Base-by-base conservation (phyloP, 2,113 vertebrate genomes). In the Pitta sordida region DNA sequence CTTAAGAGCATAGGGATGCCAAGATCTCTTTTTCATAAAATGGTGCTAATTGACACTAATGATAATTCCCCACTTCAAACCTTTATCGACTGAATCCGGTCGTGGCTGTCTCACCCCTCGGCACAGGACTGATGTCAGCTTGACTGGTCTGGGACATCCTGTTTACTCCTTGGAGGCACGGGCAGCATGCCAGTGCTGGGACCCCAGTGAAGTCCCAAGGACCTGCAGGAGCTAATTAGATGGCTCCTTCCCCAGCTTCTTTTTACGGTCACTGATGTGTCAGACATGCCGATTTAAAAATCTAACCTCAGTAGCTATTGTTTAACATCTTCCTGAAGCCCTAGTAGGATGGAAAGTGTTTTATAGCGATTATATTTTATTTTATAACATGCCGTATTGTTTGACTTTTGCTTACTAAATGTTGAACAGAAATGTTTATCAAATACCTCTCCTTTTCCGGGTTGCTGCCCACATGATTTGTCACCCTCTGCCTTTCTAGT, bases 81-180 rank as follows among this genome's bases (percentile, higher is more conserved):
- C 68, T 80, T 79, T 88, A 69, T 80, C 9, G 20, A 21, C 79
- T 4, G 11, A 43, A 46, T 23, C 75, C 4, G 46, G 85, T 4
- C 1, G 1, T 9, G 17, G 90, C 67, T 5, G 0, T 71, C 71
- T 36, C 55, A 19, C n/a, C 58, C 69, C 78, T 17, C 58, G 1
- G 82, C 68, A 8, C 82, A 68, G 92, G 53, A 4, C 46, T 93
- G 96, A 93, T 95, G 93, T 94, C 92, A 95, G 95, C 74, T 13
- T 39, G 48, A 7, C 69, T 0, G 2, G 78, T 63, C 48, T 14
- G 65, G 90, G 95, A 96, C 90, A 95, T 96, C 96, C 96, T 96
- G 96, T 96, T 96, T 96, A 96, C 93, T 93, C 67, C 85, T 9
- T 6, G 41, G 88, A 94, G 62, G 36, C 2, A 12, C 1, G 2